Percentiles rank a stretch among this genome's conserved stretches.
Evolutionary conservation across 2,888 invertebrate genomes (phyloP).

Genomic region (Diogma glabrata): DNA sequence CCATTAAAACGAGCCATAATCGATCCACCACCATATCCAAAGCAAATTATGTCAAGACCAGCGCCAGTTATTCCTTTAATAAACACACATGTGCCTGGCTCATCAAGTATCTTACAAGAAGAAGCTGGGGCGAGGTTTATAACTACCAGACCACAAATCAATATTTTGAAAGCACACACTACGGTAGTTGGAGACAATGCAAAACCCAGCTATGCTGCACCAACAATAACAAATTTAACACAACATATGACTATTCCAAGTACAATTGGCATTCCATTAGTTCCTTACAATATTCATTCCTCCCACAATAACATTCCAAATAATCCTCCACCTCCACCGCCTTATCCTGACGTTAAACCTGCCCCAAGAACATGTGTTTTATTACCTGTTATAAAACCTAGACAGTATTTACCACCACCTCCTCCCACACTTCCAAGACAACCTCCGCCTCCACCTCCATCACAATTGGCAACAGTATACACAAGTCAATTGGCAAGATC

Average conservation of each 20-base stretch:
- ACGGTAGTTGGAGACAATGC: constrained; percentile 53
- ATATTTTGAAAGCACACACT: constrained; percentile 64
- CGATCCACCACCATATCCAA: constrained; percentile 57
- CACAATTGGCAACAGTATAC: constrained; percentile 60
- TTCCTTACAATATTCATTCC: constrained; percentile 45
- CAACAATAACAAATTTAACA: constrained; percentile 26
- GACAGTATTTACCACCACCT: constrained; percentile 49
- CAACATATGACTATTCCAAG: constrained; percentile 25
- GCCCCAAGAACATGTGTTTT: constrained; percentile 42
- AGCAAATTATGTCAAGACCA: constrained; percentile 21
- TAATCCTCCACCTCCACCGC: constrained; percentile 36
- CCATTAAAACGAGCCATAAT: constrained; percentile 33
- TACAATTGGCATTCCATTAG: constrained; percentile 36
- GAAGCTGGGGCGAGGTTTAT: constrained; percentile 67
- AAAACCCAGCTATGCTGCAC: constrained; percentile 45
- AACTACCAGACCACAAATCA: constrained; percentile 63
- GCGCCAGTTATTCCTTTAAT: constrained; percentile 17
- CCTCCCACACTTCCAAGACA: constrained; percentile 53
- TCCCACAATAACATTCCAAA: constrained; percentile 50
- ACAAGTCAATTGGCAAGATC: constrained; percentile 56
- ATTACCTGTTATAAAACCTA: constrained; percentile 50
- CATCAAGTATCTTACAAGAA: constrained; percentile 44
- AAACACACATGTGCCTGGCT: constrained; percentile 35
- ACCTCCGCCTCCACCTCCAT: constrained; percentile 50
- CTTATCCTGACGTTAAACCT: constrained; percentile 40